These are phyloP conservation scores for Oriolus oriolus DNA, from an alignment of 2,113 vertebrate genomes.

Conservation along the genomic window DNA sequence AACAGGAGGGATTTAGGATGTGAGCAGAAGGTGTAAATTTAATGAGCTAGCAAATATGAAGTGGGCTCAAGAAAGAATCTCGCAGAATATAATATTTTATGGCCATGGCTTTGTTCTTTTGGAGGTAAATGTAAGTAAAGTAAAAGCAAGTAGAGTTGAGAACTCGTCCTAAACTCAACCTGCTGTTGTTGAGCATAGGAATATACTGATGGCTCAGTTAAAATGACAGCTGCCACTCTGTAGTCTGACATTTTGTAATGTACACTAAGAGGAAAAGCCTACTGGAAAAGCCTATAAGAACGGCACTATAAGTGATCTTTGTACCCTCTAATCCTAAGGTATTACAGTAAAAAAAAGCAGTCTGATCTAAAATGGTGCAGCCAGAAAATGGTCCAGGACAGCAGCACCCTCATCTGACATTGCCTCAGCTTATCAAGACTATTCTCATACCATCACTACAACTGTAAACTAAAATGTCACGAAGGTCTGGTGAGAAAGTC, in stretches of 20 bases:
- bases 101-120: background rate
- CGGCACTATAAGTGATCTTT: background rate
- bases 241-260: background rate
- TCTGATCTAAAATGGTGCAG: background rate
- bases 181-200: background rate
- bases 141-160: background rate
- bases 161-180: background rate
- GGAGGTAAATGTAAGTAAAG: background rate
- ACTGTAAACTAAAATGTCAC: background rate
- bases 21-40: background rate
- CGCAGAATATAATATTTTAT: background rate
- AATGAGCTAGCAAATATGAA: background rate
- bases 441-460: background rate
- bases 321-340: background rate
- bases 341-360: background rate
- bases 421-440: background rate
- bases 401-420: background rate
- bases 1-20: background rate
- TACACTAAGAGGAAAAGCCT: background rate
- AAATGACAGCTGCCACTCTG: background rate
- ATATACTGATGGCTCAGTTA: background rate
- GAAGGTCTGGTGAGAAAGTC: background rate
- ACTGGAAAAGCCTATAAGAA: background rate
- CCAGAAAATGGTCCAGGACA: background rate
- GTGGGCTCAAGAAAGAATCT: background rate